Percentiles rank a stretch among this genome's conserved stretches.
These are phyloP conservation scores for Petrophora chlorosata DNA, from an alignment of 2,888 invertebrate species.

Conservation along the genomic window DNA sequence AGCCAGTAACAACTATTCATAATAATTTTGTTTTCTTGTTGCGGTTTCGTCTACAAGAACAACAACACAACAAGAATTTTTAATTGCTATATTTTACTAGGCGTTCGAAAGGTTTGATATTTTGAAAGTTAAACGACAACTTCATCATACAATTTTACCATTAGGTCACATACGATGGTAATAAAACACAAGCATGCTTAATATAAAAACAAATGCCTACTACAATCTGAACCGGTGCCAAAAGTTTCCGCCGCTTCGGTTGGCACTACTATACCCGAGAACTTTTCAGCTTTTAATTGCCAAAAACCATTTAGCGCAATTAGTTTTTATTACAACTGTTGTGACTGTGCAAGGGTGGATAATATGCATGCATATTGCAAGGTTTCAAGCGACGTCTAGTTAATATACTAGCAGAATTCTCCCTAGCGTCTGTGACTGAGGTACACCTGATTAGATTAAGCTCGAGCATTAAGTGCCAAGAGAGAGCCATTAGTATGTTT, in stretches of 20 bases:
- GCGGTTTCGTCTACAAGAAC: too few relatives aligned
- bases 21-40: too few relatives aligned
- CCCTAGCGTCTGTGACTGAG: constrained; percentile 1
- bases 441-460: constrained; percentile 2
- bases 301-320: background rate
- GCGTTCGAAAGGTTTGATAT: too few relatives aligned
- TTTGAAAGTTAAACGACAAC: too few relatives aligned
- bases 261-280: background rate
- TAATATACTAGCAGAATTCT: background rate
- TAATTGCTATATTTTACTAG: too few relatives aligned
- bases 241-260: background rate
- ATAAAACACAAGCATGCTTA: background rate
- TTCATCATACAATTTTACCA: too few relatives aligned
- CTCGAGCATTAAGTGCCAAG: background rate
- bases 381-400: background rate
- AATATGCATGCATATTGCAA: background rate
- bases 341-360: background rate
- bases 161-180: too few relatives aligned
- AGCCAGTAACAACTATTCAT: too few relatives aligned
- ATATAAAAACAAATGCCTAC: background rate
- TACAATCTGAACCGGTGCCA: constrained; percentile 2
- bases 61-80: too few relatives aligned
- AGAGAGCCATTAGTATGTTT: background rate
- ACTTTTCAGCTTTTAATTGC: constrained; percentile 1
- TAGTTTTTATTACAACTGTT: background rate